Evolutionary conservation across 1,140 invertebrate genomes (phyloP).

Genomic region (Anagrus nilaparvatae): DNA sequence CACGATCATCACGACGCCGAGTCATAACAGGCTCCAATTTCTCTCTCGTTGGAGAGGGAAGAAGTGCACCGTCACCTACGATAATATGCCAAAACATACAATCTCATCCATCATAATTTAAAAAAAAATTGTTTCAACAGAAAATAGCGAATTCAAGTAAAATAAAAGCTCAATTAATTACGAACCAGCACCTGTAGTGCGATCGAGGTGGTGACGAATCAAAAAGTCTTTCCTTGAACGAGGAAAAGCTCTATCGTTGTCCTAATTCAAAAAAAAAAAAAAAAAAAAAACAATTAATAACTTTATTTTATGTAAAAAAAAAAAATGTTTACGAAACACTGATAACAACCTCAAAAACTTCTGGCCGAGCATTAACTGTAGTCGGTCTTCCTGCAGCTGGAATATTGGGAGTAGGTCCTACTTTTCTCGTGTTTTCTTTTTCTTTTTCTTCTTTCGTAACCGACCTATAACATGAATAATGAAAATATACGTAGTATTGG

Average conservation of each 20-base stretch:
- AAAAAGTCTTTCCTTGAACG: conserved; percentile 45
- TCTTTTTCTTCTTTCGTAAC: conserved; percentile 81
- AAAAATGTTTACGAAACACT: conserved; percentile 14
- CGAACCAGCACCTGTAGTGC: conserved; percentile 56
- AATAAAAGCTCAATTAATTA: no score
- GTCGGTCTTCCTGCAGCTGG: conserved; percentile 37
- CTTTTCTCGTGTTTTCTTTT: conserved; percentile 70
- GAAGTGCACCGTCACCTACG: conserved; percentile 45
- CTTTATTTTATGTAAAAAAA: no score
- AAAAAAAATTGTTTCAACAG: not conserved
- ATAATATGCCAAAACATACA: not conserved
- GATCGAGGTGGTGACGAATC: conserved; percentile 60
- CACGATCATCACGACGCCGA: conserved; percentile 50
- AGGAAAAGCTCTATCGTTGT: conserved; percentile 41
- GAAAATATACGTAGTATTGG: no score
- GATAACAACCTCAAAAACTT: conserved; percentile 35
- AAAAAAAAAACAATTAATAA: not conserved
- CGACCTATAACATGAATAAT: conserved; percentile 42
- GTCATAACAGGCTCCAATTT: conserved; percentile 60
- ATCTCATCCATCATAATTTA: not conserved
- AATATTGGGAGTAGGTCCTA: conserved; percentile 30
- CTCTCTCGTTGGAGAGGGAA: conserved; percentile 59
- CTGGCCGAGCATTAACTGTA: conserved; percentile 37
- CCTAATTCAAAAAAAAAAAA: conserved; percentile 20
- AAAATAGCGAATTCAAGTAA: conserved; percentile 1